Evolutionary conservation across 2,888 invertebrate species (phyloP), one percentile per base, ranked within the genome.

Genomic region (Ectemnius continuus): DNA sequence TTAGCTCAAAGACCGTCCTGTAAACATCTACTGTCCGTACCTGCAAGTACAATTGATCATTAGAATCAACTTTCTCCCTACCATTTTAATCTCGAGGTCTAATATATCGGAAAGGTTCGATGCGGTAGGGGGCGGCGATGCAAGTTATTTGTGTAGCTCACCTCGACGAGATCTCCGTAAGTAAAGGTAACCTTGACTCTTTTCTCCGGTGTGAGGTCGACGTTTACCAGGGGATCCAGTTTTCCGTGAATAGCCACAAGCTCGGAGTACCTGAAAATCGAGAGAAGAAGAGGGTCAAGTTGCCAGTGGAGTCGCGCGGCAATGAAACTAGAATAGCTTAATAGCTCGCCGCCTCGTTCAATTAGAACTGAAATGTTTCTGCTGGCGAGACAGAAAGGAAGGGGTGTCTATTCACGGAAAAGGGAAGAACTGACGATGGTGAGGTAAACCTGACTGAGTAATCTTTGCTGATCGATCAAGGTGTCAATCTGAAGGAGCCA

Each of bases 141-240:
- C 36, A 36, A 13, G 18, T 18, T 45, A 58, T 59, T 61, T 70
- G 81, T 57, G 58, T 57, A 75, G 36, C 23, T 77, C 69, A 94
- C 93, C 92, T 96, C 96, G 85, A 94, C 94, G 83, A 93, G 93
- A 85, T 94, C 94, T 23, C 96, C 96, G 89, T 95, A 97, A 3
- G 95, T 95, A 88, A 98, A 95, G 52, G 94, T 94, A 74, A 98
- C 96, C 91, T 96, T 96, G 56, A 97, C 96, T 73, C 95, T 94
- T 90, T 96, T 97, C 90, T 97, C 97, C 6, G 97, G 96, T 88
- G 96, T 92, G 84, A 98, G 93, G 92, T 96, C 96, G 59, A 98
- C 95, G 80, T 97, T 95, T 67, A 97, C 97, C 84, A 98, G 92
- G 0, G 97, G 98, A 91, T 97, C 96, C 73, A 98, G 93, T 91